Conservation (phyloP, 2,888 invertebrate genomes). For the Actias luna region DNA sequence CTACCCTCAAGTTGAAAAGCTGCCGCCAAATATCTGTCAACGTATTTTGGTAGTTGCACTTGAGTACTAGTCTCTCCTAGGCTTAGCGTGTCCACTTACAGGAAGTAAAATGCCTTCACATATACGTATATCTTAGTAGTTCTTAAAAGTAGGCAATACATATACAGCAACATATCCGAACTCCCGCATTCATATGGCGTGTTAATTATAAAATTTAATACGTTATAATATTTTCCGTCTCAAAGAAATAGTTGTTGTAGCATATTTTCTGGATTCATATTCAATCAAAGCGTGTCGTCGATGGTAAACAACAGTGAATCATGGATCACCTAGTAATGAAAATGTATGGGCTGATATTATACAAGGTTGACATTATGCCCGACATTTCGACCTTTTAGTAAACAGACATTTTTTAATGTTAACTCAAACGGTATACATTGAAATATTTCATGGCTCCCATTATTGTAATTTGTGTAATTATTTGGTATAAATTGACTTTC, state of each 20-base stretch:
- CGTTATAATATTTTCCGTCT: too few relatives aligned
- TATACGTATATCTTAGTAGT: too few relatives aligned
- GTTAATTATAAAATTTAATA: neutral
- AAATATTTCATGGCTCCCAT: neutral
- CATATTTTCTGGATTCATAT: neutral
- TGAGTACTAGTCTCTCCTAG: too few relatives aligned
- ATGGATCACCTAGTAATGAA: slow-evolving; percentile 13
- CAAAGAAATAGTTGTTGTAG: neutral
- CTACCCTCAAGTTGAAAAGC: too few relatives aligned
- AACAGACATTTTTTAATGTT: neutral
- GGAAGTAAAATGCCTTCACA: too few relatives aligned
- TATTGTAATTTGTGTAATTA: neutral
- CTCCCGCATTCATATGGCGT: too few relatives aligned
- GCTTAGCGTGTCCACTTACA: too few relatives aligned
- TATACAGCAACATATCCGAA: too few relatives aligned
- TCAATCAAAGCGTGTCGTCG: neutral
- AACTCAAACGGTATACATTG: neutral
- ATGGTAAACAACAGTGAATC: neutral
- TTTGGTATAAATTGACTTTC: neutral
- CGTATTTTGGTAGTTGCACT: too few relatives aligned
- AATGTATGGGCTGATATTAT: slow-evolving; percentile 4
- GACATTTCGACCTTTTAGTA: neutral
- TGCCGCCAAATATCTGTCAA: too few relatives aligned
- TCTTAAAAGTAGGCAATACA: too few relatives aligned
- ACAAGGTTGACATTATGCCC: neutral